These are phyloP conservation scores for Xanthia togata DNA, from an alignment of 2,888 invertebrate species.

Conservation along the genomic window DNA sequence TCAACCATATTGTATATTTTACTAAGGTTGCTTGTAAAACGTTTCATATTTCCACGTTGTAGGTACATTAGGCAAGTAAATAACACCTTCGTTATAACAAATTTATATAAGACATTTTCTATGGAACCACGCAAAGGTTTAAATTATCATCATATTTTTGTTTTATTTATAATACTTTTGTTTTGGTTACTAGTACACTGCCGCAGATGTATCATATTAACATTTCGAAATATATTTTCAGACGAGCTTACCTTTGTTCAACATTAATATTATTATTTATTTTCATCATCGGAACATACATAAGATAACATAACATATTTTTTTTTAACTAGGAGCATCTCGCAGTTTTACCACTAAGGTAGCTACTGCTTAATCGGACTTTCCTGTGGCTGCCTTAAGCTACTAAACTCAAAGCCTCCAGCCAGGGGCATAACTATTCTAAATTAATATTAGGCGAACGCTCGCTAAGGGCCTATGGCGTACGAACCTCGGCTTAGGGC, in stretches of 20 bases:
- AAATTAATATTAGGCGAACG: too few species aligned
- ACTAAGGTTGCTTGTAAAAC: constrained; percentile 13
- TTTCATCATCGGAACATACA: too few species aligned
- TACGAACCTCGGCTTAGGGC: too few species aligned
- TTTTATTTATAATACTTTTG: constrained; percentile 15
- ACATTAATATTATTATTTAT: neutral
- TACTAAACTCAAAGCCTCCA: too few species aligned
- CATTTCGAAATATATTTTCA: constrained; percentile 1
- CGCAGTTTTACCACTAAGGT: too few species aligned
- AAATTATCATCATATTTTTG: constrained; percentile 13
- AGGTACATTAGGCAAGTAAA: constrained; percentile 11
- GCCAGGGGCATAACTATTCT: too few species aligned
- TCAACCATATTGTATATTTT: constrained; percentile 14
- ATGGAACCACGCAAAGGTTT: neutral
- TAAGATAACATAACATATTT: too few species aligned
- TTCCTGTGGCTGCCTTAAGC: too few species aligned
- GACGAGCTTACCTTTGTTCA: neutral
- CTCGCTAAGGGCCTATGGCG: too few species aligned
- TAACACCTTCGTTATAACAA: constrained; percentile 18
- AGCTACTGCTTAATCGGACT: too few species aligned
- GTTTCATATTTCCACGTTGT: constrained; percentile 22
- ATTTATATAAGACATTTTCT: constrained; percentile 6
- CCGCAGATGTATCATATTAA: neutral
- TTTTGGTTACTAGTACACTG: neutral
- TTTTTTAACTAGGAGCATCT: too few species aligned